These are phyloP conservation scores for Apaloderma vittatum DNA, from an alignment of 2,113 vertebrate species.

Conservation along the genomic window DNA sequence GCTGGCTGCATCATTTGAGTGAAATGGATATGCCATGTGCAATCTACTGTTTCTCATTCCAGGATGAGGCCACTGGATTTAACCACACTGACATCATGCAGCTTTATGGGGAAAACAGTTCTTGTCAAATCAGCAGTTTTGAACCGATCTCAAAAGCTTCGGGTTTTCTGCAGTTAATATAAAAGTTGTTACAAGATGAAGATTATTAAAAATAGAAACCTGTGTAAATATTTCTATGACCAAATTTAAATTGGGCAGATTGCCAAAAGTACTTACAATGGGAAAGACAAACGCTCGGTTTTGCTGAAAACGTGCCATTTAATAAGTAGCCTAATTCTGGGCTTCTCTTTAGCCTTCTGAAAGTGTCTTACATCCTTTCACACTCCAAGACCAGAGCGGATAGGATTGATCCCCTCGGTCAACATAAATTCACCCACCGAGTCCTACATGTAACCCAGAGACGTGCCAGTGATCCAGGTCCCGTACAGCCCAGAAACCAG, in stretches of 20 bases:
- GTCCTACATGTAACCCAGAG: background rate
- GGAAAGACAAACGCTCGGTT: background rate
- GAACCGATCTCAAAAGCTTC: background rate
- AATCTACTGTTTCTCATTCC: background rate
- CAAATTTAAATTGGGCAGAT: background rate
- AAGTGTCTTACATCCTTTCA: background rate
- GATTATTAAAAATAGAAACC: slow-evolving; percentile 18
- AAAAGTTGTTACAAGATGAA: background rate
- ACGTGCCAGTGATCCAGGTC: too few species aligned
- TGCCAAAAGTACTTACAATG: background rate
- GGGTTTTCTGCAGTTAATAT: background rate
- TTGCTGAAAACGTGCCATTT: background rate
- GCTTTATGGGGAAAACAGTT: background rate
- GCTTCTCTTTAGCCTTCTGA: background rate
- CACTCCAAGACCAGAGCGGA: background rate
- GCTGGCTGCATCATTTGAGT: background rate
- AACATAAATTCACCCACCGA: background rate
- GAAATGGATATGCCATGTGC: slow-evolving; percentile 35
- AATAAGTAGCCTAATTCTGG: background rate
- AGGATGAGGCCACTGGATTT: background rate
- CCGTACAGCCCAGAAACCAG: background rate
- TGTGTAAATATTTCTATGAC: background rate
- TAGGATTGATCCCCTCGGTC: background rate
- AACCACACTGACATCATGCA: background rate
- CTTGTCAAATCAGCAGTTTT: slow-evolving; percentile 12